Evolutionary conservation across 30 jellyfish, hydroid and myxozoan genomes (phyloP).

Genomic region (Aurelia sp.): DNA sequence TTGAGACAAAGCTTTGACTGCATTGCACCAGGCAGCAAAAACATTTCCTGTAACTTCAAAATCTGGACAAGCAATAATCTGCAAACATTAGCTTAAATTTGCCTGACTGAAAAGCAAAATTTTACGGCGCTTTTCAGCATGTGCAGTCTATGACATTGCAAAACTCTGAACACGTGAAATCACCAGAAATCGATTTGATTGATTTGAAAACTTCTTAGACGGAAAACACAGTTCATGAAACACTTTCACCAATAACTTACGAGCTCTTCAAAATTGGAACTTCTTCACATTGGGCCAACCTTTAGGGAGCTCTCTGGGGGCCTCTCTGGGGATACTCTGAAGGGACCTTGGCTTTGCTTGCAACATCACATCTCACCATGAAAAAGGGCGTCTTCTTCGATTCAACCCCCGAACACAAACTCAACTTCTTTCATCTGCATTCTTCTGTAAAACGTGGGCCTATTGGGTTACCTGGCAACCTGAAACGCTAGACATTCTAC

Average conservation of each 20-base stretch:
- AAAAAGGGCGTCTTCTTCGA: too few relatives aligned
- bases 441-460: conserved; percentile 24
- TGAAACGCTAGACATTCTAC: conserved; percentile 41
- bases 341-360: too few relatives aligned
- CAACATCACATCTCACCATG: too few relatives aligned
- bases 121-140: conserved; percentile 36
- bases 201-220: neutral
- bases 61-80: conserved; percentile 65
- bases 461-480: conserved; percentile 38
- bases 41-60: conserved; percentile 69
- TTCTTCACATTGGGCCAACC: too few relatives aligned
- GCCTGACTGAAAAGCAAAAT: conserved; percentile 40
- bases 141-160: conserved; percentile 35
- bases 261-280: too few relatives aligned
- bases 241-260: too few relatives aligned
- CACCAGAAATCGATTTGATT: conserved; percentile 7
- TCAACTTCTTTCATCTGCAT: neutral
- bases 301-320: neutral
- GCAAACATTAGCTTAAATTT: conserved; percentile 38
- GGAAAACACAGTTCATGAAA: too few relatives aligned
- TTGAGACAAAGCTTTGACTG: neutral
- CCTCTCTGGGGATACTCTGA: neutral
- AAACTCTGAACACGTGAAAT: conserved; percentile 28
- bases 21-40: neutral
- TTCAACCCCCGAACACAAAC: too few relatives aligned